These are phyloP conservation scores for Sebastes variabilis DNA, from an alignment of 2,797 vertebrate genomes.

Conservation along the genomic window DNA sequence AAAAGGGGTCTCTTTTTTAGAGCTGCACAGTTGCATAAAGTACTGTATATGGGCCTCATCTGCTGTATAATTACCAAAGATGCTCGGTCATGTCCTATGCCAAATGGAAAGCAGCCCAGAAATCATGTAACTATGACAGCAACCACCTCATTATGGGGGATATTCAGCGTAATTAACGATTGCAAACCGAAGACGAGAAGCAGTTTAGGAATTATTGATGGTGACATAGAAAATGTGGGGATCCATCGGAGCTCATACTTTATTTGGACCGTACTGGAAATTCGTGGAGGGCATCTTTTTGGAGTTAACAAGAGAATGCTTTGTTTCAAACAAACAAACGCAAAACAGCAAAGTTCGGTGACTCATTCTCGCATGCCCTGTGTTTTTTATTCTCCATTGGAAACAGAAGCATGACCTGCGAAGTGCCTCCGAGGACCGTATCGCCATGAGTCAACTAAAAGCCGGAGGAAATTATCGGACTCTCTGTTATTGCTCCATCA, in stretches of 20 bases:
- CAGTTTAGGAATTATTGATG: constrained; percentile 41
- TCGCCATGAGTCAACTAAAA: constrained; percentile 47
- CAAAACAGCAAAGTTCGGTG: constrained; percentile 23
- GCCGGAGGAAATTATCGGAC: constrained; percentile 20
- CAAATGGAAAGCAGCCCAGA: constrained; percentile 72
- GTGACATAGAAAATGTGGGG: constrained; percentile 32
- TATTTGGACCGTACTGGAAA: background rate
- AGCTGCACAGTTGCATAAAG: constrained; percentile 33
- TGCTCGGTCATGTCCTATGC: constrained; percentile 43
- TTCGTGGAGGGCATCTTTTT: background rate
- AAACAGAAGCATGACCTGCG: constrained; percentile 26
- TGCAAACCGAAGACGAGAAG: constrained; percentile 42
- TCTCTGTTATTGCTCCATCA: constrained; percentile 58
- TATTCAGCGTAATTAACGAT: constrained; percentile 56
- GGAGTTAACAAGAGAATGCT: constrained; percentile 2
- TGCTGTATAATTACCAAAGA: constrained; percentile 55
- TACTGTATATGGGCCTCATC: constrained; percentile 33
- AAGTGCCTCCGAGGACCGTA: constrained; percentile 30
- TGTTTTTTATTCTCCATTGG: constrained; percentile 9
- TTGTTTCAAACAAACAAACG: constrained; percentile 22
- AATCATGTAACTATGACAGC: constrained; percentile 63
- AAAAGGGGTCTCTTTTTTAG: constrained; percentile 25
- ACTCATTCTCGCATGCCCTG: constrained; percentile 34
- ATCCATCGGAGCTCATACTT: background rate
- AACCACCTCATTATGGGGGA: constrained; percentile 58